Evolutionary conservation across 2,113 vertebrate genomes (phyloP).

Genomic region (Onychorhynchus coronatus): DNA sequence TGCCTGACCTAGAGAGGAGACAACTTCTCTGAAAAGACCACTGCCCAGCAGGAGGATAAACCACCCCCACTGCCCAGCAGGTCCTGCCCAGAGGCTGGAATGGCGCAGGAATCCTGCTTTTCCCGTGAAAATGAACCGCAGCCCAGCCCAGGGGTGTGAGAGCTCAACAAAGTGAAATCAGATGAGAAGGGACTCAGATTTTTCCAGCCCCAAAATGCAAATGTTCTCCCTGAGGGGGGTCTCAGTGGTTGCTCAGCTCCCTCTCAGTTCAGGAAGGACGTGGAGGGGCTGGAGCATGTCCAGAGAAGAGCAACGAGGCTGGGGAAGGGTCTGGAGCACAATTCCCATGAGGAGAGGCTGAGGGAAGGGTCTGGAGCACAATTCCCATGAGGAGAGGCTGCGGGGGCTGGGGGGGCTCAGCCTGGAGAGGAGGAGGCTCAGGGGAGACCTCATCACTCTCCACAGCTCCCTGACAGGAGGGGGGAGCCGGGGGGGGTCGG

Average conservation of each 20-base stretch:
- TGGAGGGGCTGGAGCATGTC: too few species aligned
- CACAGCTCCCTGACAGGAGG: too few species aligned
- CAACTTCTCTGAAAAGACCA: not conserved
- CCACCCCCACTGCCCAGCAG: not conserved
- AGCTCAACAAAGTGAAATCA: not conserved
- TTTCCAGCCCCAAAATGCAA: not conserved
- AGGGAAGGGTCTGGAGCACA: too few species aligned
- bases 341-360: too few species aligned
- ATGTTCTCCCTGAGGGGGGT: not conserved
- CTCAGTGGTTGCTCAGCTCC: not conserved
- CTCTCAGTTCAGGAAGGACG: too few species aligned
- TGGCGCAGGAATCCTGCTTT: not conserved
- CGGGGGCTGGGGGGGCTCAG: too few species aligned
- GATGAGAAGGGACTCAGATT: not conserved
- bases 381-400: too few species aligned
- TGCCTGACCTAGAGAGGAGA: not conserved
- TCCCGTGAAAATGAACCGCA: not conserved
- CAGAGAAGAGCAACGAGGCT: too few species aligned
- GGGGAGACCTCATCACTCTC: too few species aligned
- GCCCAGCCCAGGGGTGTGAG: not conserved
- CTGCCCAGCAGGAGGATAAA: not conserved
- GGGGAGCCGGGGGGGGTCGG: too few species aligned
- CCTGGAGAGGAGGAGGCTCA: too few species aligned
- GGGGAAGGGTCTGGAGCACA: too few species aligned
- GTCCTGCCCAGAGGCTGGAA: rapidly evolving